A percentile compares a stretch with the other conserved stretches of the same genome.
Conservation (phyloP, 2,797 vertebrate genomes). For the Melanotaenia pygmaea region DNA sequence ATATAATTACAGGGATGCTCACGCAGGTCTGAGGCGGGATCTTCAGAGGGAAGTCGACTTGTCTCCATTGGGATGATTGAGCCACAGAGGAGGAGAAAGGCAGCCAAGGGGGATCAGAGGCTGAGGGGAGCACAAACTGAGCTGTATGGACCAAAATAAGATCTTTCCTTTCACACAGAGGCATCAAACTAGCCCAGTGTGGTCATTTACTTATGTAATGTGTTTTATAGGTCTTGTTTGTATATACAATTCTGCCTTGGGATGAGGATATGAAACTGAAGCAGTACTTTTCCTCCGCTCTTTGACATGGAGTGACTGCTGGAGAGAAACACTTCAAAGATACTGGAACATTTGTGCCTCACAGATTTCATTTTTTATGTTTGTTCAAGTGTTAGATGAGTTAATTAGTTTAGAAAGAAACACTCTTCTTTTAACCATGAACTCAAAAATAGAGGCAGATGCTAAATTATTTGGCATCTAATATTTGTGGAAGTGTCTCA, state of each 20-base stretch:
- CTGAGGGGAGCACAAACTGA: slow-evolving; percentile 28
- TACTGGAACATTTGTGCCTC: not conserved
- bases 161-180: slow-evolving; percentile 41
- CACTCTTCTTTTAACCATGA: too few relatives aligned
- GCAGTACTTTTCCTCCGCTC: slow-evolving; percentile 51
- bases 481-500: too few relatives aligned
- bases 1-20: slow-evolving; percentile 63
- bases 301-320: not conserved
- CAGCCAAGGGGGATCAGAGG: slow-evolving; percentile 13
- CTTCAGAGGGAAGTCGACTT: slow-evolving; percentile 35
- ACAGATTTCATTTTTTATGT: not conserved
- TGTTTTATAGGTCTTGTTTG: slow-evolving; percentile 58
- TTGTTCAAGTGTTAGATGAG: not conserved
- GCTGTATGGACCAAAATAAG: slow-evolving; percentile 42
- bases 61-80: slow-evolving; percentile 32
- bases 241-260: slow-evolving; percentile 49
- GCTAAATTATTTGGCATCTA: too few relatives aligned
- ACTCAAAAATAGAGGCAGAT: too few relatives aligned
- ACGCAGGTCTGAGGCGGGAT: slow-evolving; percentile 30
- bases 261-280: slow-evolving; percentile 15
- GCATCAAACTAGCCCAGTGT: slow-evolving; percentile 40
- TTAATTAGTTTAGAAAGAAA: too few relatives aligned
- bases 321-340: not conserved
- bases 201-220: slow-evolving; percentile 27
- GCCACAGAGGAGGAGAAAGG: slow-evolving; percentile 9